Percentiles rank a stretch among this genome's conserved stretches.
Conservation (phyloP, 2,797 vertebrate species). For the Astyanax mexicanus region DNA sequence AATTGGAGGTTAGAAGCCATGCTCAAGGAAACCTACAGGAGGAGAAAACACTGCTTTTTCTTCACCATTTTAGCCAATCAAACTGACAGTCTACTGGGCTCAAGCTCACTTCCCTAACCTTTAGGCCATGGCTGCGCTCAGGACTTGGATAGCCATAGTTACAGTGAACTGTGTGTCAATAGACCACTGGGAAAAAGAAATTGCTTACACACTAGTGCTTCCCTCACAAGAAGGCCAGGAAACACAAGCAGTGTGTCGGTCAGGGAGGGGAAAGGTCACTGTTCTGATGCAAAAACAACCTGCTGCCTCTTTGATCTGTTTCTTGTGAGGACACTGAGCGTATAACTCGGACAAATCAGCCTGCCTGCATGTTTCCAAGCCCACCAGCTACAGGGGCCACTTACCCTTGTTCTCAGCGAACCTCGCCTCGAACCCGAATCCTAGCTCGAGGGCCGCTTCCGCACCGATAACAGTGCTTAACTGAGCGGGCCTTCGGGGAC, state of each 20-base stretch:
- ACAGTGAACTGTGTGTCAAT: not conserved
- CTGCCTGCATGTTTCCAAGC: not conserved
- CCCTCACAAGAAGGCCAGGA: not conserved
- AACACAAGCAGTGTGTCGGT: not conserved
- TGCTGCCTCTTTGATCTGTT: not conserved
- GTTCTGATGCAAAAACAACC: no score
- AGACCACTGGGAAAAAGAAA: slow-evolving; percentile 6
- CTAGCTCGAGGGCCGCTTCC: not conserved
- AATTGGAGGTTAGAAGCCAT: no score
- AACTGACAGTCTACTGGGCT: no score
- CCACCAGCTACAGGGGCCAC: not conserved
- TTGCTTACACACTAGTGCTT: slow-evolving; percentile 1
- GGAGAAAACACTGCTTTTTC: no score
- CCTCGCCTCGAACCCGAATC: not conserved
- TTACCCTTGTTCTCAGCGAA: not conserved
- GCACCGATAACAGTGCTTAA: not conserved
- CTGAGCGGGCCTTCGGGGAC: slow-evolving; percentile 18
- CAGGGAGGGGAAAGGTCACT: slow-evolving; percentile 1
- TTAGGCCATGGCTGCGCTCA: no score
- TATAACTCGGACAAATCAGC: not conserved
- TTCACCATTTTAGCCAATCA: no score
- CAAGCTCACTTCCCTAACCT: no score
- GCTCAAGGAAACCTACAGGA: no score
- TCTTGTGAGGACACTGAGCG: slow-evolving; percentile 10
- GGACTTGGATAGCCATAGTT: not conserved